Evolutionary conservation across 2,888 invertebrate genomes (phyloP).

Genomic region (Lasius fuliginosus): DNA sequence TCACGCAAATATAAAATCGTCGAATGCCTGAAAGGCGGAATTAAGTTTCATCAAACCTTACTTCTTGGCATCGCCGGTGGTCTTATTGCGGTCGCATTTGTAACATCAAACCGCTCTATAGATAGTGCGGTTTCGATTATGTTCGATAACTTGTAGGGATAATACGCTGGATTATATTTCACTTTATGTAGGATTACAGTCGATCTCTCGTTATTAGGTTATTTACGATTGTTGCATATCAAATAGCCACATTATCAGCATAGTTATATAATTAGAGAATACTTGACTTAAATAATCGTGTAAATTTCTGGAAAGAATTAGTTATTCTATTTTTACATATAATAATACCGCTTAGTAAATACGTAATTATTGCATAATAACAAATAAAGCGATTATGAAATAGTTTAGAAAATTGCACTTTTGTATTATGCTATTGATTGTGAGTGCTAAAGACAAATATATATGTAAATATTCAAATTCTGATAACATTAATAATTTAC

Average conservation of each 20-base stretch:
- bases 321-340: background rate
- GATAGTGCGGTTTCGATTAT: conserved; percentile 5
- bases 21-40: conserved; percentile 36
- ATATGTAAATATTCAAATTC: background rate
- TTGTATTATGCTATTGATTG: background rate
- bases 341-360: background rate
- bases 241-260: background rate
- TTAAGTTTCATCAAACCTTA: conserved; percentile 55
- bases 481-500: background rate
- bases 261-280: background rate
- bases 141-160: conserved; percentile 2
- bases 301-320: background rate
- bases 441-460: background rate
- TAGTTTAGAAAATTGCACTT: background rate
- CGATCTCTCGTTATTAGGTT: background rate
- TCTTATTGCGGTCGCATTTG: conserved; percentile 39
- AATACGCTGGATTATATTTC: background rate
- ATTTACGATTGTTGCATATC: background rate
- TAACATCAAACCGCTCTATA: conserved; percentile 28
- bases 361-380: background rate
- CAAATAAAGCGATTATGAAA: background rate
- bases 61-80: conserved; percentile 12
- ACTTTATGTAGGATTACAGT: background rate
- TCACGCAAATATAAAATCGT: conserved; percentile 47
- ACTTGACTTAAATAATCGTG: background rate